phyloP scores from a whole-genome alignment of 2,888 invertebrate species.

The Eupithecia tripunctaria region DNA sequence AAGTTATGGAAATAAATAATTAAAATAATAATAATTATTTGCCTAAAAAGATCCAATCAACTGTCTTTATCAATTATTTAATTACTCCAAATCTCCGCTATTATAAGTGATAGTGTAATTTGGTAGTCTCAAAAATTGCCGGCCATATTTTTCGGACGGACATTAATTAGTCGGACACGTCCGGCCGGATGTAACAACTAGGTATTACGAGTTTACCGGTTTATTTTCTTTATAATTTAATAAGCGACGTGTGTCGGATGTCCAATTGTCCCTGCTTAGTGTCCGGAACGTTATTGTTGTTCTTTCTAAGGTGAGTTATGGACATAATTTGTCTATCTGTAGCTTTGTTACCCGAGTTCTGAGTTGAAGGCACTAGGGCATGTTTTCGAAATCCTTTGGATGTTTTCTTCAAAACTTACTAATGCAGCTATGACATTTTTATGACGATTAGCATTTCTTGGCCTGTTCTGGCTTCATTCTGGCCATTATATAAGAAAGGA shows the following conservation, averaged over 20 bases:
- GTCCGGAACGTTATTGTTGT: constrained; percentile 61
- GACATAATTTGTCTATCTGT: constrained; percentile 39
- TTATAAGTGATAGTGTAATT: not conserved
- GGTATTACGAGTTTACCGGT: constrained; percentile 55
- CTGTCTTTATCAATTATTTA: not conserved
- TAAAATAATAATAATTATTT: too few species aligned
- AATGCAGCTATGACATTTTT: not conserved
- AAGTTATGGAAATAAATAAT: too few species aligned
- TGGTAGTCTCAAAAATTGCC: not conserved
- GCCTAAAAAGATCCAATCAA: not conserved
- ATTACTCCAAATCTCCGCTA: not conserved
- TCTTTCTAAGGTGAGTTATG: constrained; percentile 46
- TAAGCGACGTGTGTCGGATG: constrained; percentile 75
- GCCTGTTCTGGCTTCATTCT: too few species aligned
- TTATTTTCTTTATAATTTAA: constrained; percentile 80
- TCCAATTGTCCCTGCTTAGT: constrained; percentile 66
- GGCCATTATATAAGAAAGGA: too few species aligned
- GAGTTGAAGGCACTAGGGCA: not conserved
- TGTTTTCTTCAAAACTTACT: not conserved
- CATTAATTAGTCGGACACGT: constrained; percentile 12
- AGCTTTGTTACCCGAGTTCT: constrained; percentile 28
- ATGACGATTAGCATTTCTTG: not conserved
- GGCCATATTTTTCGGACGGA: constrained; percentile 9
- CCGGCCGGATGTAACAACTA: constrained; percentile 30
- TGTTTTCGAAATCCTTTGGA: constrained; percentile 2